Conservation (phyloP, 1,140 invertebrate species). For the Drosophila teissieri region DNA sequence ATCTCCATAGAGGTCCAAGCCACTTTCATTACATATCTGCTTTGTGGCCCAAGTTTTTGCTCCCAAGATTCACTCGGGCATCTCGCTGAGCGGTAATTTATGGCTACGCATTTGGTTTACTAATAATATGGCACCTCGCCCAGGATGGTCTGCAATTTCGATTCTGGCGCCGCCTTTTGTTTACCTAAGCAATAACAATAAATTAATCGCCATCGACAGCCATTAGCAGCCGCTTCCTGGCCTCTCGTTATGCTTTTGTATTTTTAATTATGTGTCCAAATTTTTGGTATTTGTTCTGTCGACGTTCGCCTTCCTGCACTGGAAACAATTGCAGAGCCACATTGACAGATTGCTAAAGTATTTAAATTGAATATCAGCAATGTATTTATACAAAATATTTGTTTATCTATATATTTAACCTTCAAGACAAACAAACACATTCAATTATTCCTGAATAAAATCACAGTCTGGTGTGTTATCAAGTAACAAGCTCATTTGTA, state of each 20-base stretch:
- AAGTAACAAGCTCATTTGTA: not conserved
- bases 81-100: slow-evolving; percentile 76
- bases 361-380: too few relatives aligned
- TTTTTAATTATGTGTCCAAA: slow-evolving; percentile 82
- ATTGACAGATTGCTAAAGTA: not conserved
- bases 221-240: slow-evolving; percentile 53
- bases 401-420: too few relatives aligned
- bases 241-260: slow-evolving; percentile 68
- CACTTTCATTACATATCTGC: slow-evolving; percentile 71
- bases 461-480: too few relatives aligned
- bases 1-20: slow-evolving; percentile 19
- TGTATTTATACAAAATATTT: too few relatives aligned
- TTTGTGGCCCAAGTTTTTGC: slow-evolving; percentile 33
- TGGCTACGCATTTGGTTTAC: slow-evolving; percentile 81
- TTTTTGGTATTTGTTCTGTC: slow-evolving; percentile 47
- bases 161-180: slow-evolving; percentile 63
- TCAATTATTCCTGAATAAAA: not conserved
- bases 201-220: slow-evolving; percentile 73
- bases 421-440: too few relatives aligned
- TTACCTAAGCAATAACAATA: slow-evolving; percentile 83
- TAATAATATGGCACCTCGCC: slow-evolving; percentile 60
- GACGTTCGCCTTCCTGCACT: slow-evolving; percentile 5
- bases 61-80: slow-evolving; percentile 67
- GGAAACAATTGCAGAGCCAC: not conserved
- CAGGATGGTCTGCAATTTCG: slow-evolving; percentile 42